Conservation (phyloP, 2,113 vertebrate species). For the Tringa solitaria region DNA sequence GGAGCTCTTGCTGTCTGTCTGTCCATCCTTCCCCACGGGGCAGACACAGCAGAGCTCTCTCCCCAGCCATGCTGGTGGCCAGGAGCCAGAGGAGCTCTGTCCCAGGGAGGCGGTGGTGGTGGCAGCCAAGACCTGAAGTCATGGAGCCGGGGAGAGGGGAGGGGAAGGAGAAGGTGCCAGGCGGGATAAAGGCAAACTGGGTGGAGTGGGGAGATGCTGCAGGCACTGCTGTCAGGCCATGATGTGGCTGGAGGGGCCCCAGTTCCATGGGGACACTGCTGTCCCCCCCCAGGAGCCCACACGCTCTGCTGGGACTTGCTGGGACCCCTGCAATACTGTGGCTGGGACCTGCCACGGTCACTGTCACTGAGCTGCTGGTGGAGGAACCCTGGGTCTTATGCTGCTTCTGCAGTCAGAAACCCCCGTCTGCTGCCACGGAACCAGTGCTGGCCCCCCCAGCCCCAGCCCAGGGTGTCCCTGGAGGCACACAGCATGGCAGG, state of each 20-base stretch:
- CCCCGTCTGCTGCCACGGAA: rapidly evolving
- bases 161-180: not conserved
- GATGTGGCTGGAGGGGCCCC: not conserved
- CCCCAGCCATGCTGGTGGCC: not conserved
- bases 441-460: not conserved
- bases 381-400: not conserved
- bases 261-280: not conserved
- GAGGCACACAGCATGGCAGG: not conserved
- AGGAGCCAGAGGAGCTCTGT: not conserved
- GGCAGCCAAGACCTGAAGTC: not conserved
- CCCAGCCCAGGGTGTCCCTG: not conserved
- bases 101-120: rapidly evolving
- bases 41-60: not conserved
- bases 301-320: rapidly evolving
- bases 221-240: rapidly evolving
- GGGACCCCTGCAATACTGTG: rapidly evolving
- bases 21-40: rapidly evolving
- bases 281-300: rapidly evolving
- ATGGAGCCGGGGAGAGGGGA: not conserved
- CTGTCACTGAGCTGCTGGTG: not conserved
- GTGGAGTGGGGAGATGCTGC: rapidly evolving
- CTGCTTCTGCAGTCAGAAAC: not conserved
- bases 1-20: not conserved
- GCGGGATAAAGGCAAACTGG: rapidly evolving
- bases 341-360: not conserved